phyloP scores from a whole-genome alignment of 2,797 vertebrate species.

The Sphaeramia orbicularis region DNA sequence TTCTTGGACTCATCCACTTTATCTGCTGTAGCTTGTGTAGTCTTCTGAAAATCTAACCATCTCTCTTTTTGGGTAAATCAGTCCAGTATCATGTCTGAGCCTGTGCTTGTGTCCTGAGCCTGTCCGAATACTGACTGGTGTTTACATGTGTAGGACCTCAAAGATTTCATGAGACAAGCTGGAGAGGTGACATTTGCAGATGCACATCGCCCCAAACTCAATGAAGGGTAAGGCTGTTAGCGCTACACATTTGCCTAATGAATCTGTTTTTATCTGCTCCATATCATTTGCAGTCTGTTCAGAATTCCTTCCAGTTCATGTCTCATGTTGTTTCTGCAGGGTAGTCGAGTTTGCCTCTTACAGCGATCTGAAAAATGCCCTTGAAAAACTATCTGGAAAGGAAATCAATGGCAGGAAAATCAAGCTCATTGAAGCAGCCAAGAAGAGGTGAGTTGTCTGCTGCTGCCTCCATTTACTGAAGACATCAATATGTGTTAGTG shows the following conservation, averaged over 20 bases:
- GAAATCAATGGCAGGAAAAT: constrained; percentile 99
- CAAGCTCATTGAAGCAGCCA: constrained; percentile 94
- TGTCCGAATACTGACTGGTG: constrained; percentile 69
- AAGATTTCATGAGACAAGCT: constrained; percentile 99
- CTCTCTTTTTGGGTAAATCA: constrained; percentile 73
- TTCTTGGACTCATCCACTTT: constrained; percentile 74
- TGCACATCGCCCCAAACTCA: constrained; percentile 95
- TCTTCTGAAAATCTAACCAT: constrained; percentile 73
- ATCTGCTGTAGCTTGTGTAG: constrained; percentile 74
- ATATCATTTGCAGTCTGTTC: not conserved
- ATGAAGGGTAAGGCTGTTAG: constrained; percentile 90
- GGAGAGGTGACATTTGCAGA: constrained; percentile 99
- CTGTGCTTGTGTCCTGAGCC: constrained; percentile 46
- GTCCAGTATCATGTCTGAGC: constrained; percentile 57
- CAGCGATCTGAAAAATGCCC: constrained; percentile 96
- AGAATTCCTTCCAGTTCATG: not conserved
- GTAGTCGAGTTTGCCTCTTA: constrained; percentile 98
- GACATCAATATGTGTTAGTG: not conserved
- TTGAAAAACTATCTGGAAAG: constrained; percentile 97
- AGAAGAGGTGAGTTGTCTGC: constrained; percentile 84
- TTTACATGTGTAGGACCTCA: constrained; percentile 93
- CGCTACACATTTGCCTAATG: not conserved
- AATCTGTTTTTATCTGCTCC: too few relatives aligned
- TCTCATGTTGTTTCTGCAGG: constrained; percentile 65
- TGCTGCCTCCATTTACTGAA: not conserved